Evolutionary conservation across 2,797 vertebrate species (phyloP).

Genomic region (Vireo griseus): DNA sequence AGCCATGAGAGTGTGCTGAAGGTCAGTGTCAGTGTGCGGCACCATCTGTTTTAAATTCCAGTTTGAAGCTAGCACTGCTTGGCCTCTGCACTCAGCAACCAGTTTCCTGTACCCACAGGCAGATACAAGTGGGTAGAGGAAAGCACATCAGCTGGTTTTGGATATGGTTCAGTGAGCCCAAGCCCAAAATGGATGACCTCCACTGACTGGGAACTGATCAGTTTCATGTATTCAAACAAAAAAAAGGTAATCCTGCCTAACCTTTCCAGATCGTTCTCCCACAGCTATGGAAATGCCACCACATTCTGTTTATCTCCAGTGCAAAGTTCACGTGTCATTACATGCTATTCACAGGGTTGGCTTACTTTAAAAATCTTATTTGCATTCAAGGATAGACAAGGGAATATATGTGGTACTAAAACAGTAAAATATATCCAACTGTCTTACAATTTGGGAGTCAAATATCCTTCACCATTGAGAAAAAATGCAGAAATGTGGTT

Average conservation of each 20-base stretch:
- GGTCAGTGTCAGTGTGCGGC: background rate
- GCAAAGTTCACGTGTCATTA: background rate
- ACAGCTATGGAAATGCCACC: background rate
- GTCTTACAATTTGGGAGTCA: slow-evolving; percentile 13
- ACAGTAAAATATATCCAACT: background rate
- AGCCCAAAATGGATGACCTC: background rate
- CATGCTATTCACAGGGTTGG: background rate
- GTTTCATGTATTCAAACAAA: background rate
- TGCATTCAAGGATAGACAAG: background rate
- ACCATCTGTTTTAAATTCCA: background rate
- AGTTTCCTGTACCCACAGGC: background rate
- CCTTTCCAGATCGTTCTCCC: background rate
- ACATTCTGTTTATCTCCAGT: background rate
- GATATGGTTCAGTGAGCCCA: background rate
- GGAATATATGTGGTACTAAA: background rate
- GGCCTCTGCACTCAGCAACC: background rate
- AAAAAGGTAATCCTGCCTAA: background rate
- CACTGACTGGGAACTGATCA: background rate
- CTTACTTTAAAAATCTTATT: background rate
- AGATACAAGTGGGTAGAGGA: background rate
- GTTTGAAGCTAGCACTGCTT: background rate
- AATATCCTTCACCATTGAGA: background rate
- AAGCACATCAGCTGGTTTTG: background rate
- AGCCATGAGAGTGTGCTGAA: background rate
- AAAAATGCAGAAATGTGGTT: background rate